phyloP scores from a whole-genome alignment of 2,113 vertebrate genomes.

The Dipodomys ordii region DNA sequence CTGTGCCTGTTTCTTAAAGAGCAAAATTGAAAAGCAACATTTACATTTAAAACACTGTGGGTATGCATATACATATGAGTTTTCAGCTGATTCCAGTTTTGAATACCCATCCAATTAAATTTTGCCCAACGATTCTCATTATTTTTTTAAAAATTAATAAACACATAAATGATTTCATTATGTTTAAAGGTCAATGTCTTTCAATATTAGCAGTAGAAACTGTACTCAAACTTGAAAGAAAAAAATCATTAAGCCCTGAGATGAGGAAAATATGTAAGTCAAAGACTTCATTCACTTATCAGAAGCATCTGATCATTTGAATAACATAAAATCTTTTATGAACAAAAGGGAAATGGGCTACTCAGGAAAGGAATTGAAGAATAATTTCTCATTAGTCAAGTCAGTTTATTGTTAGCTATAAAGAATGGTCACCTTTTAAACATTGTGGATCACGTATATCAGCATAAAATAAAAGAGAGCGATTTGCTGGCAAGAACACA shows the following conservation, averaged over 20 bases:
- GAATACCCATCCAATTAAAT: background rate
- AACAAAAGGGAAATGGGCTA: background rate
- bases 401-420: background rate
- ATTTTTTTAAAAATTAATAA: background rate
- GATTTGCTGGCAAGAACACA: background rate
- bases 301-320: slow-evolving; percentile 2
- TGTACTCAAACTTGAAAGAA: background rate
- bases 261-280: background rate
- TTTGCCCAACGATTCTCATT: background rate
- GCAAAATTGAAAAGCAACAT: background rate
- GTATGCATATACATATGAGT: background rate
- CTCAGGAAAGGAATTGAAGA: background rate
- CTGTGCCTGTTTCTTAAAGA: slow-evolving; percentile 24
- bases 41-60: slow-evolving; percentile 1
- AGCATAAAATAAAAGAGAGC: background rate
- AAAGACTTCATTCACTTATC: background rate
- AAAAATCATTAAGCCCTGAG: background rate
- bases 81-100: background rate
- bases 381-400: background rate
- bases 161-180: background rate
- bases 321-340: background rate
- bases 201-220: background rate
- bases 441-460: background rate
- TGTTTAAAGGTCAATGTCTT: background rate
- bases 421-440: background rate